A percentile compares a stretch with the other conserved stretches of the same genome.
Conservation (phyloP, 2,113 vertebrate genomes). For the Gavialis gangeticus region DNA sequence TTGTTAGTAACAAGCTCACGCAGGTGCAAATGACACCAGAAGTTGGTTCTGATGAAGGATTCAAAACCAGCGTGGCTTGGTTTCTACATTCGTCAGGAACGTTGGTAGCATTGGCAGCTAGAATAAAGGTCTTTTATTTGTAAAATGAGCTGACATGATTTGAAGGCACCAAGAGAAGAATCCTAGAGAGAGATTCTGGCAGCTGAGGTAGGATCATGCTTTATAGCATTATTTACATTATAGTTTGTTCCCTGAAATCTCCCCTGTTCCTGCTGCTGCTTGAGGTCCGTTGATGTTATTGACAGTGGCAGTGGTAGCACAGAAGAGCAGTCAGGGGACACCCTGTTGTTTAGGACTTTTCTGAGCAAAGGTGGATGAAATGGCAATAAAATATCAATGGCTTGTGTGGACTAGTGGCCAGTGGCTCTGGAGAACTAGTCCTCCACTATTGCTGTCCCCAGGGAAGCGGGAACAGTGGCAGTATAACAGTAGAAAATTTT, state of each 20-base stretch:
- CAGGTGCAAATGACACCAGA: not conserved
- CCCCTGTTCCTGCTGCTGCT: no score
- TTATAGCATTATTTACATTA: not conserved
- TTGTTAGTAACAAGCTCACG: not conserved
- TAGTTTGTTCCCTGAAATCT: not conserved
- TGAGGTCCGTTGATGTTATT: no score
- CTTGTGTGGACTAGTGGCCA: not conserved
- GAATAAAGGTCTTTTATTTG: not conserved
- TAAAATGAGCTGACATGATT: not conserved
- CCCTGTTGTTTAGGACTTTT: no score
- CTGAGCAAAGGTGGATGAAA: fast-evolving
- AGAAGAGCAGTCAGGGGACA: fast-evolving
- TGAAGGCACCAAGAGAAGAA: not conserved
- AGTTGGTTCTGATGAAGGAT: not conserved
- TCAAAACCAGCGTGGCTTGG: not conserved
- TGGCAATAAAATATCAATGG: fast-evolving
- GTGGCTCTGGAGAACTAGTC: not conserved
- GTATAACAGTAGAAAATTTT: no score
- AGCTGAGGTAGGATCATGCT: not conserved
- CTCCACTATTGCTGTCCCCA: not conserved
- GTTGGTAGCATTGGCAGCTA: not conserved
- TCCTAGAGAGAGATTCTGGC: not conserved
- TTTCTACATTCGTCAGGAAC: not conserved
- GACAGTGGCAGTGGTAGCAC: no score
- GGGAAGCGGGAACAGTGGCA: fast-evolving